Conservation (phyloP, 2,113 vertebrate genomes). For the Scortum barcoo region DNA sequence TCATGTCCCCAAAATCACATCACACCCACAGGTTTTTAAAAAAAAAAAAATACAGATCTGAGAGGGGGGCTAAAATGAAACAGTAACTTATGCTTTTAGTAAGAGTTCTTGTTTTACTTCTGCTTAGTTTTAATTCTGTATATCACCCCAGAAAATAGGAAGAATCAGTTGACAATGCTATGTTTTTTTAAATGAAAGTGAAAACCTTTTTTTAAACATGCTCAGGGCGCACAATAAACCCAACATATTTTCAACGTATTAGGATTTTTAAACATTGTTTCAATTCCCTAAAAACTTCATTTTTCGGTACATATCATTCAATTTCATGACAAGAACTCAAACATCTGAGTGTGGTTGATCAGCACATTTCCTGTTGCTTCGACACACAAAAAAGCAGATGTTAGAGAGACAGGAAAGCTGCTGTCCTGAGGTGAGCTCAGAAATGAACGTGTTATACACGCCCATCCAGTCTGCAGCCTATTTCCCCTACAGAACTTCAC, state of each 20-base stretch:
- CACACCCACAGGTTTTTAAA: conserved; percentile 7
- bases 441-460: conserved; percentile 36
- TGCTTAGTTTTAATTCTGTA: background rate
- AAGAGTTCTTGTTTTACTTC: background rate
- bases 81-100: background rate
- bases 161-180: background rate
- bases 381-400: conserved; percentile 22
- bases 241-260: background rate
- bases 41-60: background rate
- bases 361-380: conserved; percentile 65
- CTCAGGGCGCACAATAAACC: background rate
- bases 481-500: conserved; percentile 46
- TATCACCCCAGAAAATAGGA: background rate
- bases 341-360: conserved; percentile 53
- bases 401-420: conserved; percentile 54
- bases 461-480: conserved; percentile 17
- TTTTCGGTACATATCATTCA: conserved; percentile 37
- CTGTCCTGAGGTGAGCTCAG: conserved; percentile 39
- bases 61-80: background rate
- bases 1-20: background rate
- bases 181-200: too few species aligned
- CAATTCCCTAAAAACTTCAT: conserved; percentile 10
- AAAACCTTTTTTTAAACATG: background rate
- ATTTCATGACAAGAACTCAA: background rate
- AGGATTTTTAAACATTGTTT: background rate